Evolutionary conservation across 2,888 invertebrate species (phyloP).

Genomic region (Lithophane socia): DNA sequence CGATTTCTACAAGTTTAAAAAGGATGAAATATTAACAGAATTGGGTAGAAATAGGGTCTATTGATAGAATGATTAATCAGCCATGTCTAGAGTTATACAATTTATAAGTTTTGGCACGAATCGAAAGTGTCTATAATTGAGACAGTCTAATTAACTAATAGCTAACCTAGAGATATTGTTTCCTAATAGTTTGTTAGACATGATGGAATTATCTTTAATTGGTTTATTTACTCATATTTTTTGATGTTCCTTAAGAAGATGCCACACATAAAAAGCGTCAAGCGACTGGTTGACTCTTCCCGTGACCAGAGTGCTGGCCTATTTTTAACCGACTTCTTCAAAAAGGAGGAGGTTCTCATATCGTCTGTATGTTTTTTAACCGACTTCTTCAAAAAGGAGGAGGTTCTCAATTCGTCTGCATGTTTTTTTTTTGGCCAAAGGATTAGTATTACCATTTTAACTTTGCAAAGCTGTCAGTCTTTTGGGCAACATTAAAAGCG

Average conservation of each 20-base stretch:
- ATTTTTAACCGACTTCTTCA: no score
- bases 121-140: slow-evolving; percentile 48
- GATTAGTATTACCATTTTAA: no score
- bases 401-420: no score
- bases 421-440: not conserved
- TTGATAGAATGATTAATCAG: slow-evolving; percentile 19
- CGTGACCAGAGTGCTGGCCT: no score
- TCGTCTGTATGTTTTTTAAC: no score
- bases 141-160: slow-evolving; percentile 44
- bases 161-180: slow-evolving; percentile 40
- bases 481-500: not conserved
- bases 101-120: slow-evolving; percentile 45
- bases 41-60: not conserved
- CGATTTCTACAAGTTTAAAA: not conserved
- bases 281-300: not conserved
- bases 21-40: not conserved
- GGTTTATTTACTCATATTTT: not conserved
- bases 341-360: no score
- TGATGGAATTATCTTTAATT: not conserved
- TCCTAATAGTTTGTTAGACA: slow-evolving; percentile 25
- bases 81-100: slow-evolving; percentile 1
- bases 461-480: no score
- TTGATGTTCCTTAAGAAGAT: not conserved
- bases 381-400: no score
- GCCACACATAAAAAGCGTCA: not conserved